phyloP scores from a whole-genome alignment of 2,113 vertebrate genomes.

The Prinia subflava region DNA sequence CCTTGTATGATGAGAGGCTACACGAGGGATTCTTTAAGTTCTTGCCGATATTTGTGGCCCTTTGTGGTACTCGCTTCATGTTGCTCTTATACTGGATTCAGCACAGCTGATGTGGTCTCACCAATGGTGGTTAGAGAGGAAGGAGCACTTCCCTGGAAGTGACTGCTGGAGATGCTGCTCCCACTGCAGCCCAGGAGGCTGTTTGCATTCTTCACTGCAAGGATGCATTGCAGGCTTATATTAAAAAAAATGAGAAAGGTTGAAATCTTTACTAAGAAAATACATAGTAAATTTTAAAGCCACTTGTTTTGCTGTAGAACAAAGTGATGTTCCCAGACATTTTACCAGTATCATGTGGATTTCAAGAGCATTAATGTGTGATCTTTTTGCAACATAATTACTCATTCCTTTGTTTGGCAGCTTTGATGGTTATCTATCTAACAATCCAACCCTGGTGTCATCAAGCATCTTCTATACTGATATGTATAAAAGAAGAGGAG shows the following conservation, averaged over 20 bases:
- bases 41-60: background rate
- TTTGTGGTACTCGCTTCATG: rapidly evolving
- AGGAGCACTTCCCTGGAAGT: background rate
- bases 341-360: background rate
- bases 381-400: background rate
- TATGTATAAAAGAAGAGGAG: background rate
- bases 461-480: background rate
- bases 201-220: background rate
- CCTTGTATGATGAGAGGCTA: background rate
- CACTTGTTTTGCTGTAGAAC: background rate
- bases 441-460: background rate
- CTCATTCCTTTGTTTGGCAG: background rate
- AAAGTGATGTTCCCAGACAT: background rate
- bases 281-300: background rate
- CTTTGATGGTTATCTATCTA: background rate
- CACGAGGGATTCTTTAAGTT: background rate
- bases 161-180: background rate
- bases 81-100: background rate
- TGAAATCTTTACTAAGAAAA: background rate
- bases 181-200: background rate
- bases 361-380: background rate
- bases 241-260: background rate
- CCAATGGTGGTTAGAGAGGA: background rate
- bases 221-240: rapidly evolving
- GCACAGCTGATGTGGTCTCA: background rate